Conservation (phyloP, 2,888 invertebrate species). For the Netelia melanura region DNA sequence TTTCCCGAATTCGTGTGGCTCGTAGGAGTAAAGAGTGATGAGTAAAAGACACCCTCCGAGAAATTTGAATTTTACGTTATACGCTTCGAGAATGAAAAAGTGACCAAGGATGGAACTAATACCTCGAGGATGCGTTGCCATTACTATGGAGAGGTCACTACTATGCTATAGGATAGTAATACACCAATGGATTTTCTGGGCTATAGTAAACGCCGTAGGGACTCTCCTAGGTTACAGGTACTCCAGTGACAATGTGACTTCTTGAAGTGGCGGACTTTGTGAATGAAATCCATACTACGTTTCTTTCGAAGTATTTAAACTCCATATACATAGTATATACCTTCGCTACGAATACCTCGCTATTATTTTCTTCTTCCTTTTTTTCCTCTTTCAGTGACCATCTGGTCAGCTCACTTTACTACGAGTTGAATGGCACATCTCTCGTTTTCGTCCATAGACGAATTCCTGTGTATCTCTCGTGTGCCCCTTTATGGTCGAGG, state of each 20-base stretch:
- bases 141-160: constrained; percentile 40
- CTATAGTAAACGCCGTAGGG: constrained; percentile 49
- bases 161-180: constrained; percentile 61
- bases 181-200: constrained; percentile 26
- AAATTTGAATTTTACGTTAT: constrained; percentile 81
- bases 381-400: constrained; percentile 68
- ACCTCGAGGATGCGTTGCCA: constrained; percentile 63
- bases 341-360: not conserved
- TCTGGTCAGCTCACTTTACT: constrained; percentile 80
- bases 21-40: not conserved
- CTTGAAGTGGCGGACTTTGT: constrained; percentile 75
- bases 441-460: constrained; percentile 28
- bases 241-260: constrained; percentile 77
- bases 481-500: constrained; percentile 55
- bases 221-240: constrained; percentile 80
- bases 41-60: constrained; percentile 57
- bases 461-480: constrained; percentile 63
- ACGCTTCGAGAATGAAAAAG: constrained; percentile 52
- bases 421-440: constrained; percentile 75
- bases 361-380: not conserved
- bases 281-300: constrained; percentile 80
- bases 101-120: constrained; percentile 47
- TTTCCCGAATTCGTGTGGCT: not conserved
- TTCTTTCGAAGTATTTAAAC: constrained; percentile 28
- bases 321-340: not conserved